A percentile compares a stretch with the other conserved stretches of the same genome.
Evolutionary conservation across 2,797 vertebrate species (phyloP).

Genomic region (Gadopsis bispinosus): DNA sequence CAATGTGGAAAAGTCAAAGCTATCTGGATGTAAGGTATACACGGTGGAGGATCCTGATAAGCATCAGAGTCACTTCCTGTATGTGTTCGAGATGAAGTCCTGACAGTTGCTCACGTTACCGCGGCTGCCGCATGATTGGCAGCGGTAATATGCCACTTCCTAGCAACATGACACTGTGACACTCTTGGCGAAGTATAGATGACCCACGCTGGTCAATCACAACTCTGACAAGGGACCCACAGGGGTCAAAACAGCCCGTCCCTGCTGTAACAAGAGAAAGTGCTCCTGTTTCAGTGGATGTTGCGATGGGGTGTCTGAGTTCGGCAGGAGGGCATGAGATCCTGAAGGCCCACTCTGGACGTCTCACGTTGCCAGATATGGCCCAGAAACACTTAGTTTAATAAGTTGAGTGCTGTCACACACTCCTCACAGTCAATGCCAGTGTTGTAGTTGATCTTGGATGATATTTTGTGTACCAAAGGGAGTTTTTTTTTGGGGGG

Average conservation of each 20-base stretch:
- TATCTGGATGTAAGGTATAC: slow-evolving; percentile 29
- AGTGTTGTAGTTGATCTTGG: background rate
- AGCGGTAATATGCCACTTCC: slow-evolving; percentile 75
- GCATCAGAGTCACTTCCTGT: slow-evolving; percentile 43
- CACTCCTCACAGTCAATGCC: no score
- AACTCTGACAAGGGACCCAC: slow-evolving; percentile 63
- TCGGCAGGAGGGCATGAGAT: slow-evolving; percentile 52
- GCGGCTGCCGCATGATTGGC: slow-evolving; percentile 59
- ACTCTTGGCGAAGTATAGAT: slow-evolving; percentile 70
- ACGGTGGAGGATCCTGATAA: slow-evolving; percentile 42
- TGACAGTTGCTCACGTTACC: slow-evolving; percentile 63
- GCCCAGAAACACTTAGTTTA: slow-evolving; percentile 49
- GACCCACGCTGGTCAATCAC: slow-evolving; percentile 73
- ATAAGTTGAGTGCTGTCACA: slow-evolving; percentile 24
- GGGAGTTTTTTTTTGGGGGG: no score
- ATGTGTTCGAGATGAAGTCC: slow-evolving; percentile 35
- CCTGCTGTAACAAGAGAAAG: slow-evolving; percentile 71
- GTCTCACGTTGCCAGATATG: slow-evolving; percentile 61
- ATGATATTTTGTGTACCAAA: slow-evolving; percentile 2
- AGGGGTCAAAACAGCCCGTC: slow-evolving; percentile 61
- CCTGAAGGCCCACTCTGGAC: slow-evolving; percentile 39
- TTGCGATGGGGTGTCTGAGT: slow-evolving; percentile 45
- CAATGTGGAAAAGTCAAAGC: slow-evolving; percentile 14
- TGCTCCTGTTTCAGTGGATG: slow-evolving; percentile 64
- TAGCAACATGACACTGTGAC: slow-evolving; percentile 75